These are phyloP conservation scores for Bombus difficillimus DNA, from an alignment of 1,140 invertebrate genomes.

Conservation along the genomic window DNA sequence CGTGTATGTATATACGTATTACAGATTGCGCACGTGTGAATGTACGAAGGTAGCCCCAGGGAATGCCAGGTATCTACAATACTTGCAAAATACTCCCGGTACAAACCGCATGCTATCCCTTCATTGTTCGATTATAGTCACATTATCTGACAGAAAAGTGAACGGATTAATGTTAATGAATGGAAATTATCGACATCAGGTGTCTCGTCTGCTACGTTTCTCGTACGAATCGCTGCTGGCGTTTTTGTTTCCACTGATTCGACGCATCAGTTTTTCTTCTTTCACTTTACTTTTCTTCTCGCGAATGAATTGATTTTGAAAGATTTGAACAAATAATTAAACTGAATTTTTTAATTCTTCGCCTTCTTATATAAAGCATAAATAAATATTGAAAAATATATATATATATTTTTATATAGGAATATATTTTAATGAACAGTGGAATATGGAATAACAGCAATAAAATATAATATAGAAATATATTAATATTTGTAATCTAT, in stretches of 20 bases:
- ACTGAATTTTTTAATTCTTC: neutral
- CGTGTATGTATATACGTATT: conserved; percentile 45
- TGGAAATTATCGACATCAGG: neutral
- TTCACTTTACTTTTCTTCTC: neutral
- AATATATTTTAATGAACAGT: too few species aligned
- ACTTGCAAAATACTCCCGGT: conserved; percentile 61
- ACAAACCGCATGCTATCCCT: conserved; percentile 6
- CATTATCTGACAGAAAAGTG: conserved; percentile 50
- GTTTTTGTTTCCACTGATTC: neutral
- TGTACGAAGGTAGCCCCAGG: conserved; percentile 58
- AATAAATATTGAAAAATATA: too few species aligned
- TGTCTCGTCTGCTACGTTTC: neutral
- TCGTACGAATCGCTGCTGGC: neutral
- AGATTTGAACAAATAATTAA: neutral
- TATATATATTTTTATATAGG: too few species aligned
- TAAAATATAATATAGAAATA: too few species aligned
- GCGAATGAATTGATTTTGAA: neutral
- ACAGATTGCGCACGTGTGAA: conserved; percentile 49
- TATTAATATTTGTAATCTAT: too few species aligned
- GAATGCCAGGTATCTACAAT: conserved; percentile 60
- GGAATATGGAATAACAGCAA: too few species aligned
- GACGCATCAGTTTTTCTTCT: neutral
- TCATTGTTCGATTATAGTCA: neutral
- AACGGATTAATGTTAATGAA: conserved; percentile 17
- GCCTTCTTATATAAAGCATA: neutral